These are phyloP conservation scores for Ornithoptera alexandrae DNA, from an alignment of 2,888 invertebrate genomes.

Conservation along the genomic window DNA sequence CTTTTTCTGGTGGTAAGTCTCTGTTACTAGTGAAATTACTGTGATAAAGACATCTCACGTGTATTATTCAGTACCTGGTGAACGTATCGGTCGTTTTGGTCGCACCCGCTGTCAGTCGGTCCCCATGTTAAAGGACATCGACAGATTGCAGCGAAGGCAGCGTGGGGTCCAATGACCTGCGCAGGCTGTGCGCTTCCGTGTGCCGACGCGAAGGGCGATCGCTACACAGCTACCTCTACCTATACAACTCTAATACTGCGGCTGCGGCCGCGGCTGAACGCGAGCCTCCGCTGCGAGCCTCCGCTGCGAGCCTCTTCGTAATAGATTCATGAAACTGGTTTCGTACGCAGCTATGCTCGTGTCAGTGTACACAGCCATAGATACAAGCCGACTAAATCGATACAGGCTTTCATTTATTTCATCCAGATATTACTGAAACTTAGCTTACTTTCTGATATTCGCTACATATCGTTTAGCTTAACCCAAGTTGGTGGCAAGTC, in stretches of 20 bases:
- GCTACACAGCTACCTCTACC: conserved; percentile 6
- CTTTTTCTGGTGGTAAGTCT: no score
- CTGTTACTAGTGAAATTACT: no score
- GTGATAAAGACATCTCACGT: no score
- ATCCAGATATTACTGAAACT: no score
- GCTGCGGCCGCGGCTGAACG: background rate
- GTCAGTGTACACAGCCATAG: no score
- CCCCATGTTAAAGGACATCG: conserved; percentile 23
- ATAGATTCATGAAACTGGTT: conserved; percentile 15
- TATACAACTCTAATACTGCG: conserved; percentile 4
- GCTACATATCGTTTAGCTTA: no score
- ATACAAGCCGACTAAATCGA: no score
- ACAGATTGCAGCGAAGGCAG: conserved; percentile 32
- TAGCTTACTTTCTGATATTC: no score
- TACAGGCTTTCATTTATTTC: no score
- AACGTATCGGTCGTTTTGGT: background rate
- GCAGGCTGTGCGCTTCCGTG: conserved; percentile 38
- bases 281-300: background rate
- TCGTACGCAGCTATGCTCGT: background rate
- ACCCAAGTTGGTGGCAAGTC: no score
- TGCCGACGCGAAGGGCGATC: conserved; percentile 33
- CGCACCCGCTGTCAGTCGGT: conserved; percentile 7
- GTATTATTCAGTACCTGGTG: no score
- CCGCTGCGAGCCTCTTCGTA: background rate
- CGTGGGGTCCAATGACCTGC: conserved; percentile 39